Conservation (phyloP, 2,797 vertebrate genomes). For the Tiaroga cobitis region DNA sequence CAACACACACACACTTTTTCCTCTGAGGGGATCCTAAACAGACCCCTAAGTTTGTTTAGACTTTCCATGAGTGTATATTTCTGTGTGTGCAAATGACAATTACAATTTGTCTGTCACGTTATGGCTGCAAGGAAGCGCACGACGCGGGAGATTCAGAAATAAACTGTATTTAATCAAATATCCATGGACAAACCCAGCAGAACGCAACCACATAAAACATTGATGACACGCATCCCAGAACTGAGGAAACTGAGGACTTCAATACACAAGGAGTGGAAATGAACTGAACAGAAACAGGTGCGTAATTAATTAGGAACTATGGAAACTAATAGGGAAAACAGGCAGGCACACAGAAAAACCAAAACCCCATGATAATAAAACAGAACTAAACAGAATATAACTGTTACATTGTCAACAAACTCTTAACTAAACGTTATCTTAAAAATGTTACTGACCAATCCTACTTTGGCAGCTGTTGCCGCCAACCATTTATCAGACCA, state of each 20-base stretch:
- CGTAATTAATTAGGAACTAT: not conserved
- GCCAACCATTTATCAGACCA: not conserved
- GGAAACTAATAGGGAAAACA: too few relatives aligned
- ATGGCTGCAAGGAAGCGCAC: not conserved
- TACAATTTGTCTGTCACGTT: not conserved
- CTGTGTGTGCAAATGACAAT: not conserved
- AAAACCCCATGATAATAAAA: not conserved
- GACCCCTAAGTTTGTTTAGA: constrained; percentile 29
- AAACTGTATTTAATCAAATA: not conserved
- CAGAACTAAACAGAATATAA: too few relatives aligned
- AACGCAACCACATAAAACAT: too few relatives aligned
- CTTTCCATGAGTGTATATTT: not conserved
- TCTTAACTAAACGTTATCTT: not conserved
- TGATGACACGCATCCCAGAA: not conserved
- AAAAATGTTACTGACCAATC: not conserved
- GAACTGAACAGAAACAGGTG: too few relatives aligned
- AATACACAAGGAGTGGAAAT: not conserved
- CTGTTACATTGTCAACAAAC: not conserved
- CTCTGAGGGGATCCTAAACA: constrained; percentile 6
- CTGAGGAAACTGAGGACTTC: too few relatives aligned
- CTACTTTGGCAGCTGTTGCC: not conserved
- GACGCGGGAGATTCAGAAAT: not conserved
- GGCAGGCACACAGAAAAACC: too few relatives aligned
- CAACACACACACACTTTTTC: constrained; percentile 27
- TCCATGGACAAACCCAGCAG: too few relatives aligned